These are phyloP conservation scores for Dryomyza anilis DNA, from an alignment of 2,888 invertebrate genomes.

Conservation along the genomic window DNA sequence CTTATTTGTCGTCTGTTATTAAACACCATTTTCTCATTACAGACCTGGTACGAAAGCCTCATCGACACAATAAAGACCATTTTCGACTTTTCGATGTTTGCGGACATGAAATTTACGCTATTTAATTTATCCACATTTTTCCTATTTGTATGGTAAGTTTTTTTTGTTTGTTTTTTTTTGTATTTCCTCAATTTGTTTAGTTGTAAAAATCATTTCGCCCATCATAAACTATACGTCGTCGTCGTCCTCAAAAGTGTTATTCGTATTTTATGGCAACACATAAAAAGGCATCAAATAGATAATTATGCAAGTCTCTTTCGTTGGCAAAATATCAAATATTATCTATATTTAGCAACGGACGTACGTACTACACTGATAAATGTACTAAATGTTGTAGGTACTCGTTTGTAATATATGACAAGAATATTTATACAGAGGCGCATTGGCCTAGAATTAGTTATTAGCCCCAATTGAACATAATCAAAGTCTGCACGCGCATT, in stretches of 20 bases:
- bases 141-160: slow-evolving; percentile 89
- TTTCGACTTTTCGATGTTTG: slow-evolving; percentile 80
- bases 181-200: background rate
- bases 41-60: slow-evolving; percentile 77
- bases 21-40: slow-evolving; percentile 51
- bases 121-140: slow-evolving; percentile 86
- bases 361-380: too few species aligned
- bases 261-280: too few species aligned
- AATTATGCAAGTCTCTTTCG: too few species aligned
- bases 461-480: too few species aligned
- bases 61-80: slow-evolving; percentile 72
- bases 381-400: too few species aligned
- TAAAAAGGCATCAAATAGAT: too few species aligned
- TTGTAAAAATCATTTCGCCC: background rate
- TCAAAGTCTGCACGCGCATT: too few species aligned
- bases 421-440: too few species aligned
- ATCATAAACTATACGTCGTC: too few species aligned
- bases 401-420: too few species aligned
- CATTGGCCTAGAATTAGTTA: too few species aligned
- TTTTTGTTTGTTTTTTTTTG: background rate
- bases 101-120: slow-evolving; percentile 77
- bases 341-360: background rate
- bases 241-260: too few species aligned
- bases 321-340: background rate
- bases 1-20: background rate